phyloP scores from a whole-genome alignment of 2,888 invertebrate species.

The Cosmia trapezina region DNA sequence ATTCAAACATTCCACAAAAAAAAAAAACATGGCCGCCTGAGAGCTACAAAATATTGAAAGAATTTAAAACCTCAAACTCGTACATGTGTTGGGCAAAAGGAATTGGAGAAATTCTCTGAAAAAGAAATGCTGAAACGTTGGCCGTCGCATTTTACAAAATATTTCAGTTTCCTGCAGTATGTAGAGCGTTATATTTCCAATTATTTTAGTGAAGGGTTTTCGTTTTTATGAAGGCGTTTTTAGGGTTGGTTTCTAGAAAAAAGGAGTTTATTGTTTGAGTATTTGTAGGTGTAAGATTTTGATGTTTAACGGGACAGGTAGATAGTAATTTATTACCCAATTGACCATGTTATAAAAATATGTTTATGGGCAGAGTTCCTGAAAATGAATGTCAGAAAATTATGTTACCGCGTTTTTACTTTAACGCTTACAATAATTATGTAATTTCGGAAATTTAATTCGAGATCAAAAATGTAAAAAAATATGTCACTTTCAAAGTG shows the following conservation, averaged over 20 bases:
- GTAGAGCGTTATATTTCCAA: conserved; percentile 22
- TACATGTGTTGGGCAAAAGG: conserved; percentile 40
- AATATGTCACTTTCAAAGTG: too few relatives aligned
- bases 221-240: neutral
- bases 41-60: conserved; percentile 47
- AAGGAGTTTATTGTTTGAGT: neutral
- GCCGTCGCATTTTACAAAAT: conserved; percentile 44
- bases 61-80: conserved; percentile 43
- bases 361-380: too few relatives aligned
- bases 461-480: too few relatives aligned
- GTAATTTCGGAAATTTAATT: too few relatives aligned
- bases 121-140: conserved; percentile 40
- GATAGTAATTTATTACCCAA: too few relatives aligned
- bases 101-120: conserved; percentile 28
- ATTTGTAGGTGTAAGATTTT: neutral
- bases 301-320: neutral
- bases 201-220: conserved; percentile 29
- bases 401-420: too few relatives aligned
- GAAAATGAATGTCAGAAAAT: too few relatives aligned
- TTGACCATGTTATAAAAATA: neutral
- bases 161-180: conserved; percentile 19
- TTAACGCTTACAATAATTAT: too few relatives aligned
- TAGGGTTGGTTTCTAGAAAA: neutral
- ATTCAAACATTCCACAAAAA: conserved; percentile 14
- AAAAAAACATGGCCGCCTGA: conserved; percentile 17